These are phyloP conservation scores for Enteromius anoplus DNA, from an alignment of 2,797 vertebrate species.

Conservation along the genomic window DNA sequence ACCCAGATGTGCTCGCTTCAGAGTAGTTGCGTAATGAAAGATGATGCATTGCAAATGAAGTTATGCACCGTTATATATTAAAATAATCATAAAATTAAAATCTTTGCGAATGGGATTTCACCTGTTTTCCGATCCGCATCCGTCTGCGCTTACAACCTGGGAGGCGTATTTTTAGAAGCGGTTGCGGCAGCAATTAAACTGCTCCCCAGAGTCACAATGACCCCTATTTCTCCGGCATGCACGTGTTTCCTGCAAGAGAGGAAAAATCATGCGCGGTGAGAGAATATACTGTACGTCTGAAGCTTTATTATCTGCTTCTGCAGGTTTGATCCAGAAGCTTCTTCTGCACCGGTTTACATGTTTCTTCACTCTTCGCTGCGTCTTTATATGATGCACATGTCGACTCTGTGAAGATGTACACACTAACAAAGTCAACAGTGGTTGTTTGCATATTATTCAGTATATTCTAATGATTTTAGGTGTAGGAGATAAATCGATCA, in stretches of 20 bases:
- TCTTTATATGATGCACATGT: neutral
- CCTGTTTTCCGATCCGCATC: neutral
- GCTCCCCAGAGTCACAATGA: constrained; percentile 42
- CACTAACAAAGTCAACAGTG: neutral
- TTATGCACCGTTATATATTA: too few species aligned
- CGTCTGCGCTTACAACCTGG: constrained; percentile 16
- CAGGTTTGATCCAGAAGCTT: neutral
- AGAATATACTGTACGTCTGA: neutral
- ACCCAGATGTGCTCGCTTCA: constrained; percentile 22
- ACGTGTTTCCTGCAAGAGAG: neutral
- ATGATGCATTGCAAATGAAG: neutral
- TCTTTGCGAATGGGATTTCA: neutral
- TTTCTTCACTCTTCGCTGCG: neutral
- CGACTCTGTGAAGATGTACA: neutral
- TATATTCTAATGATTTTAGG: too few species aligned
- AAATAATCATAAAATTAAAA: neutral
- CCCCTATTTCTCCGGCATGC: constrained; percentile 30
- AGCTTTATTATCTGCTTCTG: neutral
- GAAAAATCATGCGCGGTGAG: neutral
- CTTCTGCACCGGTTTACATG: neutral
- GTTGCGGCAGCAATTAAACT: constrained; percentile 50
- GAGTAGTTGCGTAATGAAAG: neutral
- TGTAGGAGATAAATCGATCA: too few species aligned
- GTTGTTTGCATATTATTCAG: neutral
- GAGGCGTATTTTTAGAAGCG: constrained; percentile 54